phyloP scores from a whole-genome alignment of 2,797 vertebrate genomes.

The Aphelocoma californica region DNA sequence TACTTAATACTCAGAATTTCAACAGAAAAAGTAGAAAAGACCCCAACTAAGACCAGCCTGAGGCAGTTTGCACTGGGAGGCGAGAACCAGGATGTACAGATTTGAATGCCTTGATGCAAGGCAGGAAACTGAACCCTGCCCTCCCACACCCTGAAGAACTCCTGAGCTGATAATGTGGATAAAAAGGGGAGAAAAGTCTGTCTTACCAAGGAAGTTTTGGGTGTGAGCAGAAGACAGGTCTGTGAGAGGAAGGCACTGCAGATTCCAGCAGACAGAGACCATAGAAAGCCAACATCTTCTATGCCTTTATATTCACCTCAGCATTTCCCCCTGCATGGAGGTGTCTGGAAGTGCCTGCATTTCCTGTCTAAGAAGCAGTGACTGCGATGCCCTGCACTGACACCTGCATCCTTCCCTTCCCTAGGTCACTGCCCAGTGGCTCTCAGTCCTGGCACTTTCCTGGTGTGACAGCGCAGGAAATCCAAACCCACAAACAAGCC shows the following conservation, averaged over 20 bases:
- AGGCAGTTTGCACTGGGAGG: not conserved
- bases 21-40: not conserved
- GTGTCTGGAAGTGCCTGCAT: not conserved
- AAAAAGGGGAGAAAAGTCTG: not conserved
- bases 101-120: not conserved
- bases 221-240: not conserved
- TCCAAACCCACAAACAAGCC: not conserved
- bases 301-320: not conserved
- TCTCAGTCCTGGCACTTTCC: not conserved
- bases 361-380: not conserved
- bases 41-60: not conserved
- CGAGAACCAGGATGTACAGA: not conserved
- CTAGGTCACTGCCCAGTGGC: not conserved
- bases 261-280: not conserved
- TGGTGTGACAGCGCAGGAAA: not conserved
- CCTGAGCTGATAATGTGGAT: not conserved
- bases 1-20: not conserved
- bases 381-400: fast-evolving
- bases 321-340: not conserved
- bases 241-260: not conserved
- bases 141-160: not conserved
- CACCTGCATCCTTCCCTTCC: not conserved
- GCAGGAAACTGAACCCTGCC: not conserved
- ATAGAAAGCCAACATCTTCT: not conserved
- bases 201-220: not conserved